Percentiles rank a stretch among this genome's conserved stretches.
These are phyloP conservation scores for Dysidea cf. avara DNA, from an alignment of 37 sponge, comb jelly and placozoan genomes.

Conservation along the genomic window DNA sequence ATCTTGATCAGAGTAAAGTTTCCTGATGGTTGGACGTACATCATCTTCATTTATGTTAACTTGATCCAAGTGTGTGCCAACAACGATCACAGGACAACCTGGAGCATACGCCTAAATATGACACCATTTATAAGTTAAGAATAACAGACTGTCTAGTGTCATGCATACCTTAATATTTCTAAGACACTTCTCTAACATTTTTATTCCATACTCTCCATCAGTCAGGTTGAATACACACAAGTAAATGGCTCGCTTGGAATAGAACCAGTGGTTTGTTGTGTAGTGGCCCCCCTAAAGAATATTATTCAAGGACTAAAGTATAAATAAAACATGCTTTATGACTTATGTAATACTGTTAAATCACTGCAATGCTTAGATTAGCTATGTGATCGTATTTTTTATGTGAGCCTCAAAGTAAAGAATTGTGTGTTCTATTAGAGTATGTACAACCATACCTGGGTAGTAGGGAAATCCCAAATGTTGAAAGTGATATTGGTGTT, in stretches of 20 bases:
- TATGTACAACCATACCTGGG: no score
- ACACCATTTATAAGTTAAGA: no score
- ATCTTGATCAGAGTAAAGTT: conserved; percentile 13
- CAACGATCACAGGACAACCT: conserved; percentile 82
- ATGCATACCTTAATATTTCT: conserved; percentile 78
- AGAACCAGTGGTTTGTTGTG: conserved; percentile 95
- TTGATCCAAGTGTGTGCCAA: conserved; percentile 84
- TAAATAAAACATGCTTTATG: no score
- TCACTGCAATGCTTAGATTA: no score
- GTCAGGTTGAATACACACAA: conserved; percentile 72
- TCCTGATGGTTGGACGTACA: conserved; percentile 8
- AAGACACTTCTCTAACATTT: conserved; percentile 78
- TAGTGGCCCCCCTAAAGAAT: conserved; percentile 78
- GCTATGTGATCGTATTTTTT: no score
- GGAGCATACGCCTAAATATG: conserved; percentile 68
- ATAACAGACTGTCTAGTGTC: no score
- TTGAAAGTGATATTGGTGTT: no score
- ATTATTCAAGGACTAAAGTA: not conserved
- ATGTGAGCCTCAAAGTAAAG: no score
- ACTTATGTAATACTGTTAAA: no score
- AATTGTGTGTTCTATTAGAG: no score
- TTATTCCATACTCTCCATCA: conserved; percentile 63
- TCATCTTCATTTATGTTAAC: no score
- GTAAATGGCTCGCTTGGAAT: conserved; percentile 79
- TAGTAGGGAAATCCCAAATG: no score